phyloP scores from a whole-genome alignment of 53 echinoderm and acorn worm genomes.

The Mesocentrotus franciscanus region DNA sequence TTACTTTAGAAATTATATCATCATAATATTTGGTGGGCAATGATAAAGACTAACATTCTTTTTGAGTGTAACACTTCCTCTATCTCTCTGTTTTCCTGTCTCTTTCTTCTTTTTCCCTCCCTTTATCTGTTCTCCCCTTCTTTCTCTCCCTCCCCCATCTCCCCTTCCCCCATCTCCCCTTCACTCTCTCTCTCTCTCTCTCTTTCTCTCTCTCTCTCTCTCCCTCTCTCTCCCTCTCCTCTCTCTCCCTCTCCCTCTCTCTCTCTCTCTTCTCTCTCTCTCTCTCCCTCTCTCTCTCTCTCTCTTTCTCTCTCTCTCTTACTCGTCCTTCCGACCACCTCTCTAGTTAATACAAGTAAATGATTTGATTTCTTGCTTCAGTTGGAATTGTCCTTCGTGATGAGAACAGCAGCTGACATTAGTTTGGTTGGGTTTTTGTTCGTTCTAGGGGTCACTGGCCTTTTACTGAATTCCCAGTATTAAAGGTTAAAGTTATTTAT shows the following conservation, averaged over 20 bases:
- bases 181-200: too few species aligned
- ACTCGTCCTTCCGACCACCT: not conserved
- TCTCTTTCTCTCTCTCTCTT: not conserved
- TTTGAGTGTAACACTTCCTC: not conserved
- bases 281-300: not conserved
- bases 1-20: not conserved
- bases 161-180: too few species aligned
- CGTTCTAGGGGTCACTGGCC: not conserved
- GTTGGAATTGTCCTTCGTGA: not conserved
- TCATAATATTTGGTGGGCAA: not conserved
- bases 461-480: too few species aligned
- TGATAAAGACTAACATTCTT: not conserved
- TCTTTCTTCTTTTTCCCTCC: not conserved
- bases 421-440: not conserved
- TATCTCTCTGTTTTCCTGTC: not conserved
- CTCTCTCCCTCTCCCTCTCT: not conserved
- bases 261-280: not conserved
- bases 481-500: too few species aligned
- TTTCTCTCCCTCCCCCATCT: not conserved
- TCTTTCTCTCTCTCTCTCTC: not conserved
- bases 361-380: slow-evolving; percentile 39
- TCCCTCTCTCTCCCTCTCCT: not conserved
- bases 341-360: not conserved
- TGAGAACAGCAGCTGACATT: slow-evolving; percentile 19
- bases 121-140: not conserved